phyloP scores from a whole-genome alignment of 2,113 vertebrate genomes.

The Daphoenositta chrysoptera region DNA sequence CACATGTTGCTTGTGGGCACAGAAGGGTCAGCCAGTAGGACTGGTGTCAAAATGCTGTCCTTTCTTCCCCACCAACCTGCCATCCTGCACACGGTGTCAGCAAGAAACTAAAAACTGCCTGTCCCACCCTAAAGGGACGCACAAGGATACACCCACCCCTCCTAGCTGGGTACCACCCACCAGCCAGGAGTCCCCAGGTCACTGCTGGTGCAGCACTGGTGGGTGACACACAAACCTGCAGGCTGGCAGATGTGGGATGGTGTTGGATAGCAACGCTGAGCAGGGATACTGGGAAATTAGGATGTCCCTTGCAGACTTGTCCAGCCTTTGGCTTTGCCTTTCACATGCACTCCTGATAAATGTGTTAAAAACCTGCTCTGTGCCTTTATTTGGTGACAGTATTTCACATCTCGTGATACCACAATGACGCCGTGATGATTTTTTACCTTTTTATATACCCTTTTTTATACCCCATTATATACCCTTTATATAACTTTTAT shows the following conservation, averaged over 20 bases:
- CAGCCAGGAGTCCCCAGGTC: rapidly evolving
- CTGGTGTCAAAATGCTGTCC: neutral
- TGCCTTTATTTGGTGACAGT: neutral
- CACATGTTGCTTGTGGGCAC: neutral
- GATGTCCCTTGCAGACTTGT: neutral
- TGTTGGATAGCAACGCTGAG: neutral
- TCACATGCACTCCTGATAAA: neutral
- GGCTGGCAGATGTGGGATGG: rapidly evolving
- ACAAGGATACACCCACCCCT: neutral
- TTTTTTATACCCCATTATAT: no score
- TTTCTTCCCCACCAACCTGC: neutral
- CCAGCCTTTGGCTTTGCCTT: neutral
- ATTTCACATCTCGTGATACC: neutral
- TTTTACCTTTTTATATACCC: no score
- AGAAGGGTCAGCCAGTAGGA: neutral
- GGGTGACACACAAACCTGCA: neutral
- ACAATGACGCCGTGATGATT: no score
- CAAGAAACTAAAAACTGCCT: neutral
- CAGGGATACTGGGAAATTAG: neutral
- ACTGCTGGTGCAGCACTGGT: neutral
- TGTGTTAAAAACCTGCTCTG: neutral
- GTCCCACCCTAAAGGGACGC: neutral
- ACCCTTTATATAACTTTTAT: no score
- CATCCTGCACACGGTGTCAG: rapidly evolving
- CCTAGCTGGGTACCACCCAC: rapidly evolving